A percentile compares a stretch with the other conserved stretches of the same genome.
Conservation (phyloP, 2,888 invertebrate genomes). For the Dichetophora obliterata region DNA sequence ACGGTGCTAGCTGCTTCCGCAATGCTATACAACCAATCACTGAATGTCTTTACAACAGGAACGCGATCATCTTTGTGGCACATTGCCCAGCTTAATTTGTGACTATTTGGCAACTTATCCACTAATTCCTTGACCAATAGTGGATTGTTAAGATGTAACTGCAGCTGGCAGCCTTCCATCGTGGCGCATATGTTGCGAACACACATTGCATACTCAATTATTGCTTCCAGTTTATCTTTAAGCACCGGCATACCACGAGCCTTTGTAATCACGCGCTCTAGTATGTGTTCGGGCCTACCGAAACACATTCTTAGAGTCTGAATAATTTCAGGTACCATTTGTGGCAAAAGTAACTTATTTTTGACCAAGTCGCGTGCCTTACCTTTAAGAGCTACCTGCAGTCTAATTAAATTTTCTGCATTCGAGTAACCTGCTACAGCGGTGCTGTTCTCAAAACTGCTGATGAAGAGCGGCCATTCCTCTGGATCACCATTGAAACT, state of each 20-base stretch:
- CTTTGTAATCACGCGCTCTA: conserved; percentile 16
- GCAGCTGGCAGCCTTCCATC: conserved; percentile 29
- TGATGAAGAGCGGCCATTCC: not conserved
- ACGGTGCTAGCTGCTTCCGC: conserved; percentile 5
- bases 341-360: conserved; percentile 22
- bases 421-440: conserved; percentile 12
- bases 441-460: not conserved
- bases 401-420: conserved; percentile 33
- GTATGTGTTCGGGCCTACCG: conserved; percentile 33
- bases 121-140: conserved; percentile 39
- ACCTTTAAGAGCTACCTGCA: conserved; percentile 18
- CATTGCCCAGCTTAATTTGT: not conserved
- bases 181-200: conserved; percentile 28
- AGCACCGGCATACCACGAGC: conserved; percentile 6
- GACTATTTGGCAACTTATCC: conserved; percentile 33
- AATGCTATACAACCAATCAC: not conserved
- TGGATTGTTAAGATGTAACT: conserved; percentile 21
- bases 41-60: not conserved
- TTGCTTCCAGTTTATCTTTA: conserved; percentile 27
- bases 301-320: conserved; percentile 32
- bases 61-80: not conserved
- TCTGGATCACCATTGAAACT: conserved; percentile 21
- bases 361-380: conserved; percentile 27
- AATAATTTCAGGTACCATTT: conserved; percentile 33
- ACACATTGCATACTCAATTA: conserved; percentile 28